Conservation (phyloP, 2,113 vertebrate genomes). For the Pterocles gutturalis region DNA sequence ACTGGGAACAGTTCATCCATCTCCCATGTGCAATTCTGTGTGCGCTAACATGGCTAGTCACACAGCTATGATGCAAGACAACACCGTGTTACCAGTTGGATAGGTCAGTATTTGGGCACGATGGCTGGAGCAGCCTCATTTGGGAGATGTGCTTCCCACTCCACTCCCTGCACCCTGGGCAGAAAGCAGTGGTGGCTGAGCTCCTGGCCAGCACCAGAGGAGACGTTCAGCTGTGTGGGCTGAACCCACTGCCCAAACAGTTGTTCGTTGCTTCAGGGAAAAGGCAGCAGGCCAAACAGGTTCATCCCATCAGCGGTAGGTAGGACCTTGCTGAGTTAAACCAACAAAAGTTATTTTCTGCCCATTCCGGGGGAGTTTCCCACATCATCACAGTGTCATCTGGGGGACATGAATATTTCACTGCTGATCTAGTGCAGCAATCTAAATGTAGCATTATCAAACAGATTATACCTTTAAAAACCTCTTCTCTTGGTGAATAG, state of each 20-base stretch:
- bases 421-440: background rate
- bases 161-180: background rate
- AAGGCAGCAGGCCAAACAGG: background rate
- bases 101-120: background rate
- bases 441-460: background rate
- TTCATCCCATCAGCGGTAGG: background rate
- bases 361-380: background rate
- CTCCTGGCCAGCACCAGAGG: background rate
- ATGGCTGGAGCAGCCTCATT: background rate
- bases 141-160: accelerated
- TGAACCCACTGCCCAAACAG: background rate
- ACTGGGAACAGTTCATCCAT: background rate
- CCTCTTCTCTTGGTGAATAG: background rate
- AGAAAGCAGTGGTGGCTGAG: background rate
- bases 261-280: background rate
- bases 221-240: background rate
- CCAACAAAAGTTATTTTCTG: background rate
- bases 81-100: accelerated
- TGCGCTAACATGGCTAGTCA: background rate
- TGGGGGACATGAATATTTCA: background rate
- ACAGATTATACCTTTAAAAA: background rate
- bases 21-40: background rate
- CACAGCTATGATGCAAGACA: background rate
- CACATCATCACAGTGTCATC: background rate
- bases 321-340: background rate